These are phyloP conservation scores for Trachymyrmex cornetzi DNA, from an alignment of 1,140 invertebrate species.

Conservation along the genomic window DNA sequence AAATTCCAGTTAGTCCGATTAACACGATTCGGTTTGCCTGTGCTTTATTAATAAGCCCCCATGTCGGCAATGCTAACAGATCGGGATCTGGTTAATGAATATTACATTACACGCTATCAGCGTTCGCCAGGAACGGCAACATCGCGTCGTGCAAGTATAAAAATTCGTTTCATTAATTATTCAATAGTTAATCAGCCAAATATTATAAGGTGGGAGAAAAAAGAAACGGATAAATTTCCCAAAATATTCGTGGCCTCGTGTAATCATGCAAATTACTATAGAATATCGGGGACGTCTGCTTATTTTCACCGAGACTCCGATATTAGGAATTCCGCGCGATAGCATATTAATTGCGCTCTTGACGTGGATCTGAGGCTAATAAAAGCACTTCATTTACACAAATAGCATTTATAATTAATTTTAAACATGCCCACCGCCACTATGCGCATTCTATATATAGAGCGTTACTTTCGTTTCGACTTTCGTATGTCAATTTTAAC, in stretches of 20 bases:
- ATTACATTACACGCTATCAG: slow-evolving; percentile 13
- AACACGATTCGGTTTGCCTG: not conserved
- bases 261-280: not conserved
- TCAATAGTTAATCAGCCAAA: not conserved
- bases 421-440: not conserved
- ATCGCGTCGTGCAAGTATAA: too few species aligned
- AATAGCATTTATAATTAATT: slow-evolving; percentile 23
- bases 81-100: slow-evolving; percentile 1
- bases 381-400: not conserved
- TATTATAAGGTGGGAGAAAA: not conserved
- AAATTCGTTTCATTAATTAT: slow-evolving; percentile 4
- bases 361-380: not conserved
- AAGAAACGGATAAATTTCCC: not conserved
- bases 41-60: slow-evolving; percentile 29
- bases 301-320: not conserved
- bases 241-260: not conserved
- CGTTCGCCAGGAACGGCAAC: not conserved
- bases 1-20: slow-evolving; percentile 16
- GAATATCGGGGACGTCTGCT: not conserved
- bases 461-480: not conserved
- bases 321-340: slow-evolving; percentile 29
- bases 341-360: slow-evolving; percentile 19
- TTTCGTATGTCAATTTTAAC: not conserved
- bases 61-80: not conserved
- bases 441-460: slow-evolving; percentile 17